These are phyloP conservation scores for Ypsolopha scabrella DNA, from an alignment of 2,888 invertebrate genomes.

Conservation along the genomic window DNA sequence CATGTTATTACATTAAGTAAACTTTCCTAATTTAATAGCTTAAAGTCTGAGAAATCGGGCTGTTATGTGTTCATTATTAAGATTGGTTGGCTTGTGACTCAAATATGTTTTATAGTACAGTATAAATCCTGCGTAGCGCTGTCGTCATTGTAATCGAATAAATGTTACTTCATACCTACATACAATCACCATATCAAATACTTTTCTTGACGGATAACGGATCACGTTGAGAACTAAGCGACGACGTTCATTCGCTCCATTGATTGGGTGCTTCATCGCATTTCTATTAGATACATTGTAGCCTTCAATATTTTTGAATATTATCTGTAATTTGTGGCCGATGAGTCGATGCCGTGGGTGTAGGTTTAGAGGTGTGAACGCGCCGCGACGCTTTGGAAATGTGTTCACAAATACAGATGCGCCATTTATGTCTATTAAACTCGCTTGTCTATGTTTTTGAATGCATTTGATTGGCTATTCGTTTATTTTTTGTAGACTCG, in stretches of 20 bases:
- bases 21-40: not conserved
- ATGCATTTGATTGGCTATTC: not conserved
- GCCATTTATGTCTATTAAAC: slow-evolving; percentile 13
- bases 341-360: slow-evolving; percentile 49
- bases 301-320: slow-evolving; percentile 5
- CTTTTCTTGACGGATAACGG: not conserved
- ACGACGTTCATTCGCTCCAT: too few species aligned
- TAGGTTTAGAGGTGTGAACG: slow-evolving; percentile 32
- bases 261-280: slow-evolving; percentile 43
- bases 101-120: not conserved
- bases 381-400: slow-evolving; percentile 22
- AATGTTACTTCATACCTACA: not conserved
- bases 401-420: slow-evolving; percentile 23
- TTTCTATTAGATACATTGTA: slow-evolving; percentile 7
- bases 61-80: not conserved
- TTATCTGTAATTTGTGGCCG: slow-evolving; percentile 44
- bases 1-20: too few species aligned
- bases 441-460: not conserved
- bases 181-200: not conserved
- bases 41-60: not conserved
- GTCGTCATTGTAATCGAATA: not conserved
- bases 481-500: not conserved
- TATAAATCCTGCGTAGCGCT: not conserved
- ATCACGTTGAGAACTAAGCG: too few species aligned
- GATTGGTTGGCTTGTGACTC: not conserved